These are phyloP conservation scores for Panopea generosa DNA, from an alignment of 2,888 invertebrate species.

Conservation along the genomic window DNA sequence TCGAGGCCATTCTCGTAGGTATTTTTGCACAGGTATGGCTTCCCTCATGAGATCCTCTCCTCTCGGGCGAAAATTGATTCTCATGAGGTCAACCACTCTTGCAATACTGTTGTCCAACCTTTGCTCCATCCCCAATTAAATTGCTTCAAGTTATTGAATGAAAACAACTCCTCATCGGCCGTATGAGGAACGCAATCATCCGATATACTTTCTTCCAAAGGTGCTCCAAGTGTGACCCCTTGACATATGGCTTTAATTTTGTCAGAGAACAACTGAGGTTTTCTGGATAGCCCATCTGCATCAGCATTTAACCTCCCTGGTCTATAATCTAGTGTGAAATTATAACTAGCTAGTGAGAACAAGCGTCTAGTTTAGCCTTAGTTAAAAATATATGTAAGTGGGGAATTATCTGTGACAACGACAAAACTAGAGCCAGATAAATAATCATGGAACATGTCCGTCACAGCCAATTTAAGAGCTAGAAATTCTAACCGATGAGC, in stretches of 20 bases:
- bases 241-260: constrained; percentile 10
- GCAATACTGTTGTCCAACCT: neutral
- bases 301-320: constrained; percentile 30
- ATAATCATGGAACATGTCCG: constrained; percentile 6
- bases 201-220: neutral
- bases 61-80: constrained; percentile 13
- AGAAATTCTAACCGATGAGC: constrained; percentile 7
- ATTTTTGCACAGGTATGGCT: constrained; percentile 4
- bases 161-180: neutral
- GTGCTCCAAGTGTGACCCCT: neutral
- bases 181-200: constrained; percentile 9
- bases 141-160: neutral
- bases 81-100: neutral
- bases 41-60: neutral
- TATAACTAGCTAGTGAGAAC: neutral
- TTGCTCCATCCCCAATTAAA: neutral
- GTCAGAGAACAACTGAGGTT: neutral
- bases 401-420: constrained; percentile 3
- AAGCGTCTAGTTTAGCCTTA: neutral
- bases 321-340: neutral
- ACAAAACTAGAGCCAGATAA: neutral
- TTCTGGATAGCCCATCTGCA: constrained; percentile 31
- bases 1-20: constrained; percentile 10
- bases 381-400: neutral
- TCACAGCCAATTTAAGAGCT: constrained; percentile 3